These are phyloP conservation scores for Aricia artaxerxes DNA, from an alignment of 2,888 invertebrate species.

Conservation along the genomic window DNA sequence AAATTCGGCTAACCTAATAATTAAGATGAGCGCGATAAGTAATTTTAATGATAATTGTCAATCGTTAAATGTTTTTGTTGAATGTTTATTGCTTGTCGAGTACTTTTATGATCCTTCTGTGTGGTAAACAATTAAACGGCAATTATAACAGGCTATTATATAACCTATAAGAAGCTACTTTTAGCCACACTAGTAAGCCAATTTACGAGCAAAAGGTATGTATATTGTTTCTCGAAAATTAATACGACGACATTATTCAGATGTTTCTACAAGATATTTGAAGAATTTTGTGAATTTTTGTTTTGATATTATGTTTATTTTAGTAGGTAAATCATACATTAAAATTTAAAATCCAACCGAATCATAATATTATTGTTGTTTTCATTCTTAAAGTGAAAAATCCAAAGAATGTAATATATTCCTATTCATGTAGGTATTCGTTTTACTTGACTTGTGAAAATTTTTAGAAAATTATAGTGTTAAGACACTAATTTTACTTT, in stretches of 20 bases:
- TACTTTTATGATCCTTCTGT: slow-evolving; percentile 19
- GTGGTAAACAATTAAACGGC: slow-evolving; percentile 16
- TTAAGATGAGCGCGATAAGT: not conserved
- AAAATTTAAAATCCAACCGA: too few species aligned
- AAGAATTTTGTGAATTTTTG: not conserved
- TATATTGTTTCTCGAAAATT: not conserved
- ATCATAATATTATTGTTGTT: not conserved
- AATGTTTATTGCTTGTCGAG: not conserved
- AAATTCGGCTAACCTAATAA: slow-evolving; percentile 26
- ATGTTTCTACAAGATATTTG: not conserved
- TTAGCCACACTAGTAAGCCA: not conserved
- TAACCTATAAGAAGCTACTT: slow-evolving; percentile 11
- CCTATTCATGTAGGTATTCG: too few species aligned
- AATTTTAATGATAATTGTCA: slow-evolving; percentile 21
- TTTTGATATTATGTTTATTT: not conserved
- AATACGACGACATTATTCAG: not conserved
- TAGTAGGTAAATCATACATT: too few species aligned
- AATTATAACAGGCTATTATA: slow-evolving; percentile 17
- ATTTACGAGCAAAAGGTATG: not conserved
- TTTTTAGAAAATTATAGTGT: too few species aligned
- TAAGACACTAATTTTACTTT: too few species aligned
- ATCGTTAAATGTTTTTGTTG: slow-evolving; percentile 11
- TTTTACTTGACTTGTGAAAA: too few species aligned
- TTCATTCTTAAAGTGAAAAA: not conserved
- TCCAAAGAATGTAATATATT: too few species aligned